A percentile compares a stretch with the other conserved stretches of the same genome.
These are phyloP conservation scores for Ceratoteleas bidentatus DNA, from an alignment of 1,140 invertebrate species.

Conservation along the genomic window DNA sequence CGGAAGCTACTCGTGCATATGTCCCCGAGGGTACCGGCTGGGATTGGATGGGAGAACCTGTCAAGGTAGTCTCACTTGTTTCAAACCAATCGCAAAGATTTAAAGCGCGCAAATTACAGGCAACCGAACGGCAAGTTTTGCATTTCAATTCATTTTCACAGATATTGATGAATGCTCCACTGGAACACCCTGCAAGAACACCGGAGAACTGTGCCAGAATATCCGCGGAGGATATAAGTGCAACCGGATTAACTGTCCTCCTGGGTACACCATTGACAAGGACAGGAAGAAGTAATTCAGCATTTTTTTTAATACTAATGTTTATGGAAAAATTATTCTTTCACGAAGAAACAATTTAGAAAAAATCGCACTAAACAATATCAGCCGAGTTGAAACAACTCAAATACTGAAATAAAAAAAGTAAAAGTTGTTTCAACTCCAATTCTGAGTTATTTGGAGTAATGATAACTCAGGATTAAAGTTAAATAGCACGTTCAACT, in stretches of 20 bases:
- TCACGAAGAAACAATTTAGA: no score
- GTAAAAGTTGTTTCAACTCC: no score
- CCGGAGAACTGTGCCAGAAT: conserved; percentile 93
- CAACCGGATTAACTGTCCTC: conserved; percentile 91
- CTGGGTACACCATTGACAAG: conserved; percentile 88
- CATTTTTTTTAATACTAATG: no score
- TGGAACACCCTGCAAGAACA: conserved; percentile 83
- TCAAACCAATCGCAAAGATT: not conserved
- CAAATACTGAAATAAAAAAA: no score
- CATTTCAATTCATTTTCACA: conserved; percentile 64
- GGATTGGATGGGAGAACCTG: conserved; percentile 87
- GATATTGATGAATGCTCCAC: conserved; percentile 95
- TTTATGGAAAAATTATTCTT: no score
- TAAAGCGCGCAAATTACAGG: not conserved
- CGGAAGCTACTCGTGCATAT: conserved; percentile 93
- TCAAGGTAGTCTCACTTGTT: conserved; percentile 83
- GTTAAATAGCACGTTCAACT: no score
- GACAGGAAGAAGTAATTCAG: conserved; percentile 90
- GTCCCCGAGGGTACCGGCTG: conserved; percentile 92
- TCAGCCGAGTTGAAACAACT: no score
- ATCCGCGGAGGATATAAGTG: conserved; percentile 93
- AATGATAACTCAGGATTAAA: no score
- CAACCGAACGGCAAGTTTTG: not conserved
- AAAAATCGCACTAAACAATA: no score
- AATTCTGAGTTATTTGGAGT: no score